Evolutionary conservation across 2,888 invertebrate genomes (phyloP), one percentile per base, ranked within the genome.

Genomic region (Agapetus fuscipes): DNA sequence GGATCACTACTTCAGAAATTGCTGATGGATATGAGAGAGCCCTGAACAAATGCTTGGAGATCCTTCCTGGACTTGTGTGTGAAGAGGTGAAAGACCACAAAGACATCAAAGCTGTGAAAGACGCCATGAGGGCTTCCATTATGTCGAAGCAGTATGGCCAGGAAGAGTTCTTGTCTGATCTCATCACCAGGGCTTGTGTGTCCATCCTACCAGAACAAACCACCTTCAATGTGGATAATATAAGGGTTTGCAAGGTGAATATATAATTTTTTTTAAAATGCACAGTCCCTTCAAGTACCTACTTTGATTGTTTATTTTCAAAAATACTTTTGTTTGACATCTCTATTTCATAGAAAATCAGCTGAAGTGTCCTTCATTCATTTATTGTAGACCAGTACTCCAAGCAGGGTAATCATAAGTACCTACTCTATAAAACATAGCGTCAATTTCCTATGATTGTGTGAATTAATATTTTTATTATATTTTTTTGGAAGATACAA

Each of bases 91-190:
- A 86, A 53, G 68, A 81, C 54, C 64, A 59, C 46, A 61, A 65
- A 50, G 72, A 88, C 64, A 57, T 79, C 39, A 70, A 74, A 7
- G 79, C 83, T 51, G 84, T 94, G 0, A 71, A 70, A 13, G 78
- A 78, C 51, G 83, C 79, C 13, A 75, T 98, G 32, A 78, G 72
- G 48, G 76, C 94, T 1, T 67, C 94, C 1, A 78, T 98, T 37
- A 95, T 95, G 85, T 94, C 96, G 37, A 98, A 98, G 64, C 97
- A 98, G 58, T 94, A 88, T 66, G 97, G 97, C 9, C 82, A 91
- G 64, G 97, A 98, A 69, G 94, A 96, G 52, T 86, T 94, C 54
- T 69, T 99, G 10, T 74, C 91, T 13, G 76, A 77, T 29, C 68
- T 96, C 26, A 83, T 95, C n/a, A 73, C 85, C 11, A 79, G 83